Evolutionary conservation across 2,113 vertebrate genomes (phyloP), one percentile per base, ranked within the genome.

Genomic region (Nesoenas mayeri): DNA sequence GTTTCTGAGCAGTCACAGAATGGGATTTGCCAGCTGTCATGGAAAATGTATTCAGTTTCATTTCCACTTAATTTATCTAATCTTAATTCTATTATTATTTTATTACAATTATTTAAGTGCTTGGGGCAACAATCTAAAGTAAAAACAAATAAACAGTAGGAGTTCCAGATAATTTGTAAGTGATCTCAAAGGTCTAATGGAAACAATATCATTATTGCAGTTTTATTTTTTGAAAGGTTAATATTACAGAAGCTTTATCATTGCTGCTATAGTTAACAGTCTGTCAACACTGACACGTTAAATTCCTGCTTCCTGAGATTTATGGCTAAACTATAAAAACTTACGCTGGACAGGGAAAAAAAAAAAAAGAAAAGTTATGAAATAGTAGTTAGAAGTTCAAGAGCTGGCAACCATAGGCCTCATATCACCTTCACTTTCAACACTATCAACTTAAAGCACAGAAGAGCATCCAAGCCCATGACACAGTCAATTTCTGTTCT

Each of bases 1-100:
- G 91, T 95, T 96, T 97, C 97, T 98, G 97, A 98, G 96, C 75
- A 96, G 97, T 93, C 92, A 97, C 97, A 97, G 95, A 98, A 97
- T 96, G 96, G 97, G 96, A 98, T 95, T 97, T 98, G 97, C 98
- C 98, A 99, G 98, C 98, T 99, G 98, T 98, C 98, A 98, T 97
- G 98, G 92, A 98, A 98, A 98, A 98, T 96, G 85, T 97, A 98
- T 96, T 97, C 97, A 98, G 83, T 98, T 98, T 98, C 97, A 98
- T 98, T 98, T 98, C 97, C 98, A 98, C 98, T 98, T 97, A 98
- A 98, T 98, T 98, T 98, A 98, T 98, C 96, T 98, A 96, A 98
- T 99, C 97, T 98, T 97, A 97, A 98, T 98, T 98, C 98, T 98
- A 98, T 98, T 98, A 97, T 96, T 97, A 97, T 98, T 98, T 98